Percentiles rank a stretch among this genome's conserved stretches.
phyloP scores from a whole-genome alignment of 2,113 vertebrate genomes.

The Neolamprologus variostigma region DNA sequence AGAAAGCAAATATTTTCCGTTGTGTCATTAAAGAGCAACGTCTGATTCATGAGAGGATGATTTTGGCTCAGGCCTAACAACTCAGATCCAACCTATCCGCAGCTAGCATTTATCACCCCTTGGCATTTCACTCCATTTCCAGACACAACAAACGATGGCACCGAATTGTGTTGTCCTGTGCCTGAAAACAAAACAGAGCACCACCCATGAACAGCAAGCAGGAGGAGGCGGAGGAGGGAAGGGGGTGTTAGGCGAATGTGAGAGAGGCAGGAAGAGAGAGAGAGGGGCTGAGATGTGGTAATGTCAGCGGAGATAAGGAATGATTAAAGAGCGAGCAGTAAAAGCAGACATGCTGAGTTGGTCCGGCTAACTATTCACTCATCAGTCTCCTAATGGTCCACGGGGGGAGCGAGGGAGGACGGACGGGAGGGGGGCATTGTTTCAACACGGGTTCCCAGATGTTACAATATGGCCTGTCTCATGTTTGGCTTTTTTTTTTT shows the following conservation, averaged over 20 bases:
- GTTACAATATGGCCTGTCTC: slow-evolving; percentile 65
- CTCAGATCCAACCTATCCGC: neutral
- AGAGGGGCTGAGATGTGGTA: slow-evolving; percentile 68
- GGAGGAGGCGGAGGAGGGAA: neutral
- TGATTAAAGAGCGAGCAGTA: slow-evolving; percentile 83
- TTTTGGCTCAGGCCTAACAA: neutral
- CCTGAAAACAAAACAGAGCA: slow-evolving; percentile 36
- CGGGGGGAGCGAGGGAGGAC: slow-evolving; percentile 59
- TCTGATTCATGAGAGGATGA: neutral
- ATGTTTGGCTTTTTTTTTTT: neutral
- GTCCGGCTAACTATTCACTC: slow-evolving; percentile 76
- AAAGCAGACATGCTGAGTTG: slow-evolving; percentile 76
- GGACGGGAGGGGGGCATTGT: slow-evolving; percentile 54
- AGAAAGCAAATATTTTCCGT: neutral
- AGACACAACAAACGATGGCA: slow-evolving; percentile 28
- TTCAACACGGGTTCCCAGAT: slow-evolving; percentile 77
- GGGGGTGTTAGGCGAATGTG: neutral
- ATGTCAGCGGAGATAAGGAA: slow-evolving; percentile 83
- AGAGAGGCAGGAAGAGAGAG: neutral
- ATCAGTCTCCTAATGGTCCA: slow-evolving; percentile 79
- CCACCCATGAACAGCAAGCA: slow-evolving; percentile 29
- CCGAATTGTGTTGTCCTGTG: neutral
- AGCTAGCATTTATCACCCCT: slow-evolving; percentile 32
- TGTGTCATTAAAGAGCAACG: neutral
- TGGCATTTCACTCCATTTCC: neutral